Evolutionary conservation across 2,888 invertebrate genomes (phyloP), one percentile per base, ranked within the genome.

Genomic region (Merodon equestris): DNA sequence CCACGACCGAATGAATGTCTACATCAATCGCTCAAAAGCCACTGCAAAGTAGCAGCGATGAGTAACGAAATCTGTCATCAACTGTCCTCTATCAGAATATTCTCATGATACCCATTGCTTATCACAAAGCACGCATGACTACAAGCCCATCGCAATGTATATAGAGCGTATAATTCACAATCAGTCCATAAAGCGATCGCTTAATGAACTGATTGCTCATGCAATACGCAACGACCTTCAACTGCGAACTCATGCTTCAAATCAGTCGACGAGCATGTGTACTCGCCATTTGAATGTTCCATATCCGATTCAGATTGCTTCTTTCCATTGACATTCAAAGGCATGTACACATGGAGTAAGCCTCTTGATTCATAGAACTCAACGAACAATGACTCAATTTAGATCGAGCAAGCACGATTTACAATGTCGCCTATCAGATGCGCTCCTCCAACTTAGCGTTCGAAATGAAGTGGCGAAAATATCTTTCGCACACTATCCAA

Each of bases 311-410:
- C 17, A 10, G 4, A 38, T 53, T 27, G 9, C 14, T 42, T 34
- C 27, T 14, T 45, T 57, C 53, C 47, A 53, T 58, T 9, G 36
- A 51, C 38, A 44, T 70, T 54, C 47, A 57, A 34, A 0, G 12
- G 1, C 36, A 12, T 9, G 10, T 10, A 12, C 14, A 53, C 13
- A 9, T 13, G 34, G 27, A 27, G 27, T n/a, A n/a, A n/a, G n/a
- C n/a, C n/a, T n/a, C n/a, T n/a, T n/a, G n/a, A 54, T 9, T 18
- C 36, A 13, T n/a, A 38, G 44, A 53, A 40, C 3, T 40, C 40
- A 10, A 51, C 27, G 51, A 54, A 60, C 48, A 60, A 66, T 73
- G 58, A 54, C 58, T 64, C 64, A 73, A 73, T 73, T 60, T 13
- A 60, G 17, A 50, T 17, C 1, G 34, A 27, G 1, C 47, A 56